Conservation (phyloP, 2,888 invertebrate genomes). For the Volucella inanis region DNA sequence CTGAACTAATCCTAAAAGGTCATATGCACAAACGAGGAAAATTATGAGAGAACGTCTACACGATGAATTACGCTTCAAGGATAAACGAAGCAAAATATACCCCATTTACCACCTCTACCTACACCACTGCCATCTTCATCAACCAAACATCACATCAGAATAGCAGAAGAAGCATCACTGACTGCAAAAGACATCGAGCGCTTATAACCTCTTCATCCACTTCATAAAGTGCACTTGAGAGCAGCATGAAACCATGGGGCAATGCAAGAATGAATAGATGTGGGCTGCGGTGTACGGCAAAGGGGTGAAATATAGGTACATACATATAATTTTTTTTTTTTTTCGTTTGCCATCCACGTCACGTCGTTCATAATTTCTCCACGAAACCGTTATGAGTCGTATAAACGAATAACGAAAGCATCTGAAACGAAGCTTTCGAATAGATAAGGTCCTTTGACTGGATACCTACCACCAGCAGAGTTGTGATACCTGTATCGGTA, state of each 20-base stretch:
- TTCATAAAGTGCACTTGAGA: conserved; percentile 74
- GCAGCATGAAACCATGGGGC: conserved; percentile 44
- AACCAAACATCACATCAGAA: conserved; percentile 48
- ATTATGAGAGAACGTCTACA: conserved; percentile 60
- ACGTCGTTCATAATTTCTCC: conserved; percentile 74
- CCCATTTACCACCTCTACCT: conserved; percentile 47
- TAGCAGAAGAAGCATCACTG: conserved; percentile 55
- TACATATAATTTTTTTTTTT: neutral
- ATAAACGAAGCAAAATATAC: conserved; percentile 69
- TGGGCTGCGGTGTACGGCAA: conserved; percentile 7
- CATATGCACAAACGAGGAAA: conserved; percentile 61
- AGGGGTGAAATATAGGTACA: conserved; percentile 14
- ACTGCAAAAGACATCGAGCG: conserved; percentile 73
- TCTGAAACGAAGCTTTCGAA: conserved; percentile 61
- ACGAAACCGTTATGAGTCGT: conserved; percentile 69
- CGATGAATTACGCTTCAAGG: conserved; percentile 62
- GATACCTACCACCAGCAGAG: conserved; percentile 2
- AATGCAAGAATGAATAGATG: conserved; percentile 1
- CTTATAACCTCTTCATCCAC: conserved; percentile 74
- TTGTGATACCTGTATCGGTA: conserved; percentile 45
- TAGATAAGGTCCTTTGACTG: conserved; percentile 71
- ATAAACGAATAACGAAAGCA: conserved; percentile 60
- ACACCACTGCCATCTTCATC: conserved; percentile 31
- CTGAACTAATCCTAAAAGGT: conserved; percentile 59
- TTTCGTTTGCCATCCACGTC: conserved; percentile 67